Evolutionary conservation across 2,113 vertebrate genomes (phyloP).

Genomic region (Corythoichthys intestinalis): DNA sequence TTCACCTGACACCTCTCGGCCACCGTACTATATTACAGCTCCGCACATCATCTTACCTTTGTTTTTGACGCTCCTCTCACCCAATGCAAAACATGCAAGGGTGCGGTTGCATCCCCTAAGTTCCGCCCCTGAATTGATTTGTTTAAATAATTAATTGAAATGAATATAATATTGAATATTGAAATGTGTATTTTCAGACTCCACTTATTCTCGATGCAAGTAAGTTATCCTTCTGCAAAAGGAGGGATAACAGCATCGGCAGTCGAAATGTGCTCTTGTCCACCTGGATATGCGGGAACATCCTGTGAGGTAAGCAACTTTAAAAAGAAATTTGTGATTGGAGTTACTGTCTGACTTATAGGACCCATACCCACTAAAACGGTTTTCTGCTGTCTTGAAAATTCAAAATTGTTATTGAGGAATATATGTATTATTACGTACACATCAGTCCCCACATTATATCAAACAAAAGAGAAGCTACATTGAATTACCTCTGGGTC

Average conservation of each 20-base stretch:
- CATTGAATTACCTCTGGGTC: conserved; percentile 1
- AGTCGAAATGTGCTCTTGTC: conserved; percentile 63
- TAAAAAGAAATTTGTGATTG: background rate
- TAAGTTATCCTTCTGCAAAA: conserved; percentile 39
- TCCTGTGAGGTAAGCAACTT: conserved; percentile 62
- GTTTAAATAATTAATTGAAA: background rate
- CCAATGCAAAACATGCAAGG: too few species aligned
- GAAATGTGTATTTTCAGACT: conserved; percentile 43
- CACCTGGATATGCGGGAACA: conserved; percentile 59
- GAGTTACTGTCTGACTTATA: background rate
- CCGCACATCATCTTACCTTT: too few species aligned
- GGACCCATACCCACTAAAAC: background rate
- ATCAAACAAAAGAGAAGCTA: conserved; percentile 13
- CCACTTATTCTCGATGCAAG: conserved; percentile 61
- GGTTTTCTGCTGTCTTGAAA: background rate
- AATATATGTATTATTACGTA: background rate
- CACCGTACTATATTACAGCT: too few species aligned
- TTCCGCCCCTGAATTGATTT: too few species aligned
- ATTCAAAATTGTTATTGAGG: background rate
- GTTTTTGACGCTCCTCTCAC: too few species aligned
- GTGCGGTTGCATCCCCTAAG: too few species aligned
- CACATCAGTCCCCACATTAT: background rate
- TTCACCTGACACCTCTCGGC: too few species aligned
- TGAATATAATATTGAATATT: background rate
- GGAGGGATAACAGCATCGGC: conserved; percentile 51